Evolutionary conservation across 2,888 invertebrate genomes (phyloP).

Genomic region (Sarcophaga caerulescens): DNA sequence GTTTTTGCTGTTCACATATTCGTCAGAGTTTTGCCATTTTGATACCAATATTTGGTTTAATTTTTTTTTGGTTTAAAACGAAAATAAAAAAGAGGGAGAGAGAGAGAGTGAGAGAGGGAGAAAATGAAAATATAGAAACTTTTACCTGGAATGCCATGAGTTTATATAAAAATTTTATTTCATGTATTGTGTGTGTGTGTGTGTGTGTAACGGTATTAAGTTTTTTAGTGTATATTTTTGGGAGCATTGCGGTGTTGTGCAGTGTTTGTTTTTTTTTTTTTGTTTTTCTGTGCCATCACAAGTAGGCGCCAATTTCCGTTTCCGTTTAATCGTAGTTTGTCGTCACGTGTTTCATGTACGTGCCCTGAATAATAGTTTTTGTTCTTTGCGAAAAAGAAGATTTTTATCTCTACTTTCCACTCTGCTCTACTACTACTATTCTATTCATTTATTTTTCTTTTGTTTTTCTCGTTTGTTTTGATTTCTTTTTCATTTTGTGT

Average conservation of each 20-base stretch:
- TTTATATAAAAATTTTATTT: conserved; percentile 48
- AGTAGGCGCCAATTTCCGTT: conserved; percentile 67
- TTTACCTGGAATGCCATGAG: conserved; percentile 57
- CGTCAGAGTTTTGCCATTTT: conserved; percentile 1
- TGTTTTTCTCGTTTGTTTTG: neutral
- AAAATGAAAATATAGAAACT: conserved; percentile 21
- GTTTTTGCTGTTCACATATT: neutral
- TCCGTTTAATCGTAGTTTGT: conserved; percentile 66
- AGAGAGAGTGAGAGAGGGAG: neutral
- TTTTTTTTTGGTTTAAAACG: neutral
- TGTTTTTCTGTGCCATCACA: conserved; percentile 50
- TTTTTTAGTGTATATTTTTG: conserved; percentile 12
- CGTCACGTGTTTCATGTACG: conserved; percentile 64
- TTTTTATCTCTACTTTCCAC: conserved; percentile 25
- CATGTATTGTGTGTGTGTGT: neutral
- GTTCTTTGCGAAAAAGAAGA: neutral
- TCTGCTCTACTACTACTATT: neutral
- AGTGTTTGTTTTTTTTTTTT: neutral
- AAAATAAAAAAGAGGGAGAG: neutral
- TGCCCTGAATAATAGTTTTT: conserved; percentile 54
- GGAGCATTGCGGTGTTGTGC: neutral
- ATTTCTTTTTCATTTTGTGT: neutral
- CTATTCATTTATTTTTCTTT: neutral
- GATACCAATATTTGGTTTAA: neutral
- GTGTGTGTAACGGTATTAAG: neutral